phyloP scores from a whole-genome alignment of 2,113 vertebrate genomes.

The Antigone vipio region DNA sequence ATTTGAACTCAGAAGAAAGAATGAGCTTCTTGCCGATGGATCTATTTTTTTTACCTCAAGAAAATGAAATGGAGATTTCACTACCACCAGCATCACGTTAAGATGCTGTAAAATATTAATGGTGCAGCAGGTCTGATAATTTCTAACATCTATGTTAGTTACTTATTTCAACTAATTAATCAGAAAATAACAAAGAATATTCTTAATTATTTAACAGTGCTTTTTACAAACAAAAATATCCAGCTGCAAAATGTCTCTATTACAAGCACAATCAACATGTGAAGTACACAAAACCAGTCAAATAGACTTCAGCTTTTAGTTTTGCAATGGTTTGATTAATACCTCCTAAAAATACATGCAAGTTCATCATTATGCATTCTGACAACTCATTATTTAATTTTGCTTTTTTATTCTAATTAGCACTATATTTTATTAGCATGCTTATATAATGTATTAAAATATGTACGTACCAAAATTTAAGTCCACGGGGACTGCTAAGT shows the following conservation, averaged over 20 bases:
- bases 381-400: conserved; percentile 33
- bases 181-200: conserved; percentile 44
- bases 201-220: conserved; percentile 67
- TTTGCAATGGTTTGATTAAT: conserved; percentile 47
- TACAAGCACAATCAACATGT: conserved; percentile 50
- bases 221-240: conserved; percentile 44
- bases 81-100: conserved; percentile 25
- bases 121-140: conserved; percentile 21
- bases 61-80: conserved; percentile 49
- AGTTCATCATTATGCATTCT: conserved; percentile 50
- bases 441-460: conserved; percentile 65
- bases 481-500: conserved; percentile 76
- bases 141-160: conserved; percentile 10
- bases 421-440: conserved; percentile 63
- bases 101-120: conserved; percentile 73
- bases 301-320: conserved; percentile 29
- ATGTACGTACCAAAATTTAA: conserved; percentile 80
- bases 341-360: conserved; percentile 47
- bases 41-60: not conserved
- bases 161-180: conserved; percentile 53
- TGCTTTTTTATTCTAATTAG: not conserved
- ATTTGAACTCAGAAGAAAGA: conserved; percentile 7
- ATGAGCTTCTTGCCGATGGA: not conserved
- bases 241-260: conserved; percentile 20
- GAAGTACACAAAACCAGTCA: conserved; percentile 38